Evolutionary conservation across 2,113 vertebrate species (phyloP).

Genomic region (Rhinolophus ferrumequinum): DNA sequence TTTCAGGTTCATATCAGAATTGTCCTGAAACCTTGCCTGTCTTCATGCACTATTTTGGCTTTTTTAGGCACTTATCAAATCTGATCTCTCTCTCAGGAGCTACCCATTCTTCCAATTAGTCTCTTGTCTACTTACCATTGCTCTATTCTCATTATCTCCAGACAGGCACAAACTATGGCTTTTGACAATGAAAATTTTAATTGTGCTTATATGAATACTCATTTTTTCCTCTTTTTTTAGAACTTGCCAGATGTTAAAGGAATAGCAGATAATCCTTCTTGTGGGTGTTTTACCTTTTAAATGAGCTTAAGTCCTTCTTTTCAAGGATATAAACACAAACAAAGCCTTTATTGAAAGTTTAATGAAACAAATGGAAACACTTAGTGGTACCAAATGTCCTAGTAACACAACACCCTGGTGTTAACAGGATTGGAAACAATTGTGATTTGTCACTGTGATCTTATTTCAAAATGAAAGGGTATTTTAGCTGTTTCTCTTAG

Average conservation of each 20-base stretch:
- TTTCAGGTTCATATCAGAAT: not conserved
- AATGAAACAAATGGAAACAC: conserved; percentile 64
- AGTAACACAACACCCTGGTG: conserved; percentile 59
- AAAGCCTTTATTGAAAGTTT: conserved; percentile 70
- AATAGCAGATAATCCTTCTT: conserved; percentile 54
- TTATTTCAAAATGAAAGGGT: conserved; percentile 52
- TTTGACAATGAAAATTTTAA: conserved; percentile 25
- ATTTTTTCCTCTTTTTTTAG: conserved; percentile 46
- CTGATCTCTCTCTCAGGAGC: not conserved
- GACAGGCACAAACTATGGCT: not conserved
- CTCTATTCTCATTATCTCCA: conserved; percentile 1
- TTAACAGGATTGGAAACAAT: conserved; percentile 67
- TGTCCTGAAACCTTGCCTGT: not conserved
- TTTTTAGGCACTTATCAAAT: conserved; percentile 20
- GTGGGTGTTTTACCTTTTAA: conserved; percentile 48
- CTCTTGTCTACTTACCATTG: not conserved
- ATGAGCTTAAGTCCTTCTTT: conserved; percentile 55
- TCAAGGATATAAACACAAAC: conserved; percentile 46
- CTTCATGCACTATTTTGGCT: not conserved
- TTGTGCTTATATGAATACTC: not conserved
- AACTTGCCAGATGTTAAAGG: conserved; percentile 58
- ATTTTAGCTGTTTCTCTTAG: conserved; percentile 45
- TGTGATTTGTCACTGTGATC: conserved; percentile 44
- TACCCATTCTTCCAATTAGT: not conserved
- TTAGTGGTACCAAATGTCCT: conserved; percentile 31